A percentile compares a stretch with the other conserved stretches of the same genome.
Evolutionary conservation across 2,888 invertebrate genomes (phyloP).

Genomic region (Volucella inanis): DNA sequence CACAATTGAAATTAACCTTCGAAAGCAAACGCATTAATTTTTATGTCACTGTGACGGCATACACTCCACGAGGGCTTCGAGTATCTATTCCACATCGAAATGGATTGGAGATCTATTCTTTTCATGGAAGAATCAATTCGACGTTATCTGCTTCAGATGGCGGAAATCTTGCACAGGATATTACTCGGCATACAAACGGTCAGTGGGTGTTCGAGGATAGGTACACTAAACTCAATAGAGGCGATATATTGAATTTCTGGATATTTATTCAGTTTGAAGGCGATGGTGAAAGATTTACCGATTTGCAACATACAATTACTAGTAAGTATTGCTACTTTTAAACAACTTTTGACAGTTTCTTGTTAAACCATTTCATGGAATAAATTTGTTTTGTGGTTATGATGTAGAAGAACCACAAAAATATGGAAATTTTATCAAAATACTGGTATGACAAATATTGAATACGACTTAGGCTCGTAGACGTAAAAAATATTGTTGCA

Average conservation of each 20-base stretch:
- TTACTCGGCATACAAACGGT: constrained; percentile 26
- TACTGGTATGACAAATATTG: too few species aligned
- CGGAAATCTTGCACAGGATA: constrained; percentile 34
- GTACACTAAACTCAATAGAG: constrained; percentile 3
- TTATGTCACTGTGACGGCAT: constrained; percentile 28
- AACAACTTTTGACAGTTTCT: not conserved
- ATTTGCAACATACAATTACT: constrained; percentile 30
- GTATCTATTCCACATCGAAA: constrained; percentile 39
- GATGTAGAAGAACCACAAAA: too few species aligned
- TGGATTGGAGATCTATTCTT: constrained; percentile 50
- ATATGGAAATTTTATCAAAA: too few species aligned
- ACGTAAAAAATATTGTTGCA: too few species aligned
- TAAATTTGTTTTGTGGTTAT: too few species aligned
- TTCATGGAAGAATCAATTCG: constrained; percentile 58
- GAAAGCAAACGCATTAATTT: constrained; percentile 17
- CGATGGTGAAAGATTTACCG: constrained; percentile 49
- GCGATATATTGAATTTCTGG: constrained; percentile 50
- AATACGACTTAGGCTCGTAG: too few species aligned
- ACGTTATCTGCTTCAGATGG: not conserved
- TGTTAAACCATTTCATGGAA: not conserved
- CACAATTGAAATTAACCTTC: constrained; percentile 22
- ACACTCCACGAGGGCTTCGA: constrained; percentile 37
- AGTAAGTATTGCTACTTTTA: constrained; percentile 37
- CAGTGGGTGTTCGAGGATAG: constrained; percentile 49
- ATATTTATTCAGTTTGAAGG: constrained; percentile 57